These are phyloP conservation scores for Drosophila suboccidentalis DNA, from an alignment of 2,888 invertebrate species.

Conservation along the genomic window DNA sequence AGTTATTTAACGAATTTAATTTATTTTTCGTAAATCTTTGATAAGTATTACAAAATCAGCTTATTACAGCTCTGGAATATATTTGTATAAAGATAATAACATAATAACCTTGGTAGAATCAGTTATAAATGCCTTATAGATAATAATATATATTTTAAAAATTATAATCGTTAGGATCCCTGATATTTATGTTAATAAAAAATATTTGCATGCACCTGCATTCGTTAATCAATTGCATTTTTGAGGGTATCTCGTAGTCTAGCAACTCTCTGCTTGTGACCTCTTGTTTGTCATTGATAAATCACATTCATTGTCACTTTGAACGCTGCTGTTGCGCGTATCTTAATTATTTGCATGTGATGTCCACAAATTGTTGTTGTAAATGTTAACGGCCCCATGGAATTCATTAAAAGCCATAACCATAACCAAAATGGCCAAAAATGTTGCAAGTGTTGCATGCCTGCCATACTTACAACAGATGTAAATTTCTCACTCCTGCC, in stretches of 20 bases:
- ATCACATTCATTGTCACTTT: constrained; percentile 53
- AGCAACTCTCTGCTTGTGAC: background rate
- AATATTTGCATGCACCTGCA: no score
- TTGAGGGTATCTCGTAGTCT: background rate
- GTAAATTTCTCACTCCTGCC: constrained; percentile 12
- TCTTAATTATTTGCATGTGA: constrained; percentile 65
- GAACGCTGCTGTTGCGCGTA: constrained; percentile 35
- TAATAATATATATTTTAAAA: no score
- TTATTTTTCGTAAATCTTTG: no score
- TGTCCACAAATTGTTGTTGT: constrained; percentile 34
- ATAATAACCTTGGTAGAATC: no score
- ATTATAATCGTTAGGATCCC: no score
- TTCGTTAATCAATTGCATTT: background rate
- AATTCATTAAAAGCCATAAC: constrained; percentile 65
- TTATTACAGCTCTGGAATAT: no score
- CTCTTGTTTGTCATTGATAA: constrained; percentile 33
- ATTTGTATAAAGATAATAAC: no score
- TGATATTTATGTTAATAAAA: no score
- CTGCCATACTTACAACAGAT: constrained; percentile 10
- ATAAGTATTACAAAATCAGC: no score
- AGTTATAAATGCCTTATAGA: no score
- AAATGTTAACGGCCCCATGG: constrained; percentile 51
- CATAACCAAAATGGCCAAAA: constrained; percentile 52
- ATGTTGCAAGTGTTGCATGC: constrained; percentile 27
- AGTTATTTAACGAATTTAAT: no score